A percentile compares a stretch with the other conserved stretches of the same genome.
phyloP scores from a whole-genome alignment of 2,113 vertebrate species.

The Gasterosteus aculeatus region DNA sequence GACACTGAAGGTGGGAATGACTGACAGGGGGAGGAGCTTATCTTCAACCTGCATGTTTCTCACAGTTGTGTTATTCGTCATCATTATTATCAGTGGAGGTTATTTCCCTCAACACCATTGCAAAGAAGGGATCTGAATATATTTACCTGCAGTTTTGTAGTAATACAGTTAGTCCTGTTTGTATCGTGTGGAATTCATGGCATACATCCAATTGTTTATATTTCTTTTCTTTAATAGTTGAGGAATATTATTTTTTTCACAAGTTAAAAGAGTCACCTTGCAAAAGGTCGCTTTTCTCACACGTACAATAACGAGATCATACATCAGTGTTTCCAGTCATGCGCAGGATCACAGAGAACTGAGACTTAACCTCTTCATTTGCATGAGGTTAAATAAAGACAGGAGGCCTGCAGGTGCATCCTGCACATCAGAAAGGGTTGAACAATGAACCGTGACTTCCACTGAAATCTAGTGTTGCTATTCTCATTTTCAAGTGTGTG shows the following conservation, averaged over 20 bases:
- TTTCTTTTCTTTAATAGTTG: neutral
- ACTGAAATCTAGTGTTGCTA: neutral
- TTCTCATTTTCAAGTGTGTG: neutral
- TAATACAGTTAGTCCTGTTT: neutral
- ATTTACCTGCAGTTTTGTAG: neutral
- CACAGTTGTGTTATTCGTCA: neutral
- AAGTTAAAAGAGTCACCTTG: no score
- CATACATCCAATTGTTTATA: neutral
- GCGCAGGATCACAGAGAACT: neutral
- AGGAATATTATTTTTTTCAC: neutral
- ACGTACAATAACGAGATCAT: neutral
- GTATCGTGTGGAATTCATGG: neutral
- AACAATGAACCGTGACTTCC: neutral
- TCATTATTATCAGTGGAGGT: neutral
- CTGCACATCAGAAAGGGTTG: neutral
- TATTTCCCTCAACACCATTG: neutral
- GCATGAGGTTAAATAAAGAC: constrained; percentile 39
- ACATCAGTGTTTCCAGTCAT: neutral
- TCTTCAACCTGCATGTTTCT: neutral
- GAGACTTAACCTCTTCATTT: constrained; percentile 24
- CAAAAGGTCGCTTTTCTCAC: neutral
- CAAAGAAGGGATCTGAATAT: neutral
- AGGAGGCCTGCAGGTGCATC: constrained; percentile 39
- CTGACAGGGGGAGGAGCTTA: constrained; percentile 46
- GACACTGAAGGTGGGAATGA: constrained; percentile 24